phyloP scores from a whole-genome alignment of 2,888 invertebrate species.

The Hydropsyche betteni region DNA sequence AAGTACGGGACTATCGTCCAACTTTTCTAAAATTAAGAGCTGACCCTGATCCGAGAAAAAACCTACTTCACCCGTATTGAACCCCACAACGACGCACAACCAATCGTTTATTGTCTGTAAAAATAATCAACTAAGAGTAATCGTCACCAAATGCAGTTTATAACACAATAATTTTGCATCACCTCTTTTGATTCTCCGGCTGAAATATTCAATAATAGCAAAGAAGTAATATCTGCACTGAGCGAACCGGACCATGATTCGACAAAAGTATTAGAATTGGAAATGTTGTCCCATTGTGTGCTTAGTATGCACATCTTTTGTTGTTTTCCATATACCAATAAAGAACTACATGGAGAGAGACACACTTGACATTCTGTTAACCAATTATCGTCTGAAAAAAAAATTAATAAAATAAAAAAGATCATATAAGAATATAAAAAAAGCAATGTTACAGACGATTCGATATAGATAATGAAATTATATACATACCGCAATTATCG shows the following conservation, averaged over 20 bases:
- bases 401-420: no score
- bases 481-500: constrained; percentile 61
- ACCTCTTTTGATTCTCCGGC: constrained; percentile 30
- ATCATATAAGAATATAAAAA: constrained; percentile 1
- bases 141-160: not conserved
- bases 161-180: not conserved
- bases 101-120: constrained; percentile 82
- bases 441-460: not conserved
- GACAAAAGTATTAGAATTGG: constrained; percentile 61
- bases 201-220: constrained; percentile 55
- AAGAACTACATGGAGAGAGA: constrained; percentile 62
- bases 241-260: constrained; percentile 65
- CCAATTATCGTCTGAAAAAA: constrained; percentile 61
- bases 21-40: constrained; percentile 81
- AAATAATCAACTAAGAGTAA: constrained; percentile 53
- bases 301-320: constrained; percentile 61
- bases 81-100: constrained; percentile 91
- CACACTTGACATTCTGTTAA: constrained; percentile 61
- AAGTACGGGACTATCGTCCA: constrained; percentile 83
- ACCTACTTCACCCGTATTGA: constrained; percentile 82
- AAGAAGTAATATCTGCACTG: constrained; percentile 59
- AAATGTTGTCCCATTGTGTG: constrained; percentile 63
- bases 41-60: constrained; percentile 91
- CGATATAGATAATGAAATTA: not conserved
- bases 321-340: constrained; percentile 60